Evolutionary conservation across 2,797 vertebrate genomes (phyloP).

Genomic region (Lithobates sylvaticus): DNA sequence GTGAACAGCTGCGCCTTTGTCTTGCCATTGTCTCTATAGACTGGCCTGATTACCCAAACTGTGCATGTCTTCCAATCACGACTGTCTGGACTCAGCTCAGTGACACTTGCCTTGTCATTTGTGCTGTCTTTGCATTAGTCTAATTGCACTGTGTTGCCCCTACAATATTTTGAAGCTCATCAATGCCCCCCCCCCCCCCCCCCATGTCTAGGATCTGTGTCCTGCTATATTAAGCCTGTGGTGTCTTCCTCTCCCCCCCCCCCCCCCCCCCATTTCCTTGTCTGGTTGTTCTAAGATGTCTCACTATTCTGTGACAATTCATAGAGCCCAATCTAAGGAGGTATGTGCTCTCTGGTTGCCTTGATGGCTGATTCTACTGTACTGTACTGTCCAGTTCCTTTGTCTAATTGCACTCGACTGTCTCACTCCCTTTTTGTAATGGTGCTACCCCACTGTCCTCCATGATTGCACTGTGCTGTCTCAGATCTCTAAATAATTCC

Average conservation of each 20-base stretch:
- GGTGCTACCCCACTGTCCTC: neutral
- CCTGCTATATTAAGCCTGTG: neutral
- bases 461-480: neutral
- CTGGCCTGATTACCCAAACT: constrained; percentile 5
- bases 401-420: neutral
- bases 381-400: constrained; percentile 1
- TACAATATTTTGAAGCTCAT: neutral
- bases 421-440: neutral
- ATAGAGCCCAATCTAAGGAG: neutral
- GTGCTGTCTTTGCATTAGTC: neutral
- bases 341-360: neutral
- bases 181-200: neutral
- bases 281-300: neutral
- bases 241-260: neutral
- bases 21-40: constrained; percentile 39
- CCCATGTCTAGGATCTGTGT: neutral
- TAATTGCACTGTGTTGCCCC: neutral
- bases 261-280: neutral
- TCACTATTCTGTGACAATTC: neutral
- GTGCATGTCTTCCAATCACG: constrained; percentile 21
- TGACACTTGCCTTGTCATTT: constrained; percentile 1
- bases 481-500: neutral
- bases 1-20: constrained; percentile 55
- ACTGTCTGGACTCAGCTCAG: neutral
- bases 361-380: neutral